These are phyloP conservation scores for Macquaria australasica DNA, from an alignment of 2,113 vertebrate genomes.

Conservation along the genomic window DNA sequence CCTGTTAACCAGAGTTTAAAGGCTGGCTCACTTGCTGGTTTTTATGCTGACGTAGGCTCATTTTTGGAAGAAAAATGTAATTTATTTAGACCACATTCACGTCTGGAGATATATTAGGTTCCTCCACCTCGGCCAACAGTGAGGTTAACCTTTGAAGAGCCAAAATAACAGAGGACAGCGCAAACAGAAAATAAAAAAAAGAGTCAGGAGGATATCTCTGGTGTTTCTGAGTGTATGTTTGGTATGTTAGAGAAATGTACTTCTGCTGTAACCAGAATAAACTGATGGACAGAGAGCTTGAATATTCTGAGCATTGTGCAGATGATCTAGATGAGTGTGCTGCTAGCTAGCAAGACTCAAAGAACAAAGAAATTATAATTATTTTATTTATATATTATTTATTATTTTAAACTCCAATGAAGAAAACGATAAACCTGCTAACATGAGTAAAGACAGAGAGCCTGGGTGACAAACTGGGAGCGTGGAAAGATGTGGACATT, in stretches of 20 bases:
- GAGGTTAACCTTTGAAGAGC: slow-evolving; percentile 55
- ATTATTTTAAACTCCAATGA: background rate
- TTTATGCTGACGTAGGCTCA: slow-evolving; percentile 36
- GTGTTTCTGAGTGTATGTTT: slow-evolving; percentile 2
- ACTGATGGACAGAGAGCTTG: background rate
- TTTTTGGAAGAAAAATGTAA: slow-evolving; percentile 51
- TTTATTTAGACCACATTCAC: slow-evolving; percentile 50
- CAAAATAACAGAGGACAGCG: slow-evolving; percentile 42
- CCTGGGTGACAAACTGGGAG: too few relatives aligned
- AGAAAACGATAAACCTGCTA: background rate
- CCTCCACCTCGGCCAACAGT: slow-evolving; percentile 33
- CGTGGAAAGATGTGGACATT: background rate
- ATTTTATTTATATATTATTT: too few relatives aligned
- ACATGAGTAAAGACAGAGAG: background rate
- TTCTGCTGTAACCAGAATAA: background rate
- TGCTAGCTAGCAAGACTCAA: background rate
- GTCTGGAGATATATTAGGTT: slow-evolving; percentile 53
- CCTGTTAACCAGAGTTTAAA: slow-evolving; percentile 39
- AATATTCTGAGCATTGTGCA: background rate
- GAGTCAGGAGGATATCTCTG: background rate
- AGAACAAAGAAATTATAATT: background rate
- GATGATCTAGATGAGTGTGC: background rate
- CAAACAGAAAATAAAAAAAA: slow-evolving; percentile 40
- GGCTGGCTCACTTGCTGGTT: background rate
- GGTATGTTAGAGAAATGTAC: slow-evolving; percentile 16